These are phyloP conservation scores for Pelodytes ibericus DNA, from an alignment of 2,797 vertebrate genomes.

Conservation along the genomic window DNA sequence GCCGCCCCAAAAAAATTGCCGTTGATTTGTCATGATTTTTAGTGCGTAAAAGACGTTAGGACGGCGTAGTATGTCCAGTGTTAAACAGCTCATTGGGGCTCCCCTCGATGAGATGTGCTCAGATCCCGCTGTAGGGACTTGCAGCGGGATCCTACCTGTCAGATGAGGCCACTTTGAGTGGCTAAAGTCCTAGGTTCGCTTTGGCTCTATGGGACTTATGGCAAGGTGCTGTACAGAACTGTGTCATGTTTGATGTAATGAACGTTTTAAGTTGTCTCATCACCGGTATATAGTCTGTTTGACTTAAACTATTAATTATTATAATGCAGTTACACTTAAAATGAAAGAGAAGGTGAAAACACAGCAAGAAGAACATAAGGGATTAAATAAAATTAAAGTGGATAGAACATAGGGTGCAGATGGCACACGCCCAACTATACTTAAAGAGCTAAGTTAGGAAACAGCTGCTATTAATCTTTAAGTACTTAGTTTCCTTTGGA, in stretches of 20 bases:
- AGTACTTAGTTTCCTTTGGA: background rate
- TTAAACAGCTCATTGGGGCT: too few species aligned
- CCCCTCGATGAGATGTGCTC: too few species aligned
- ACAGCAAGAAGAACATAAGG: background rate
- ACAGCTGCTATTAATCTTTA: background rate
- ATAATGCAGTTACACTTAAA: background rate
- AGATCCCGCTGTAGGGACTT: too few species aligned
- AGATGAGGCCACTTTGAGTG: too few species aligned
- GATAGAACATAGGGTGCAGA: background rate
- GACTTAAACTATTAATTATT: background rate
- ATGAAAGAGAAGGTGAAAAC: background rate
- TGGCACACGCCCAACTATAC: background rate
- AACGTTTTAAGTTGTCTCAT: background rate
- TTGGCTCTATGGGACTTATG: background rate
- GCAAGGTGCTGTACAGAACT: background rate
- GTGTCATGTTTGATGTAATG: background rate
- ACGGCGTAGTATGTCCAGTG: too few species aligned
- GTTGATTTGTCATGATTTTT: too few species aligned
- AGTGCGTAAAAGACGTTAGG: too few species aligned
- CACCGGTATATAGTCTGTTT: background rate
- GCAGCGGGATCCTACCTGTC: too few species aligned
- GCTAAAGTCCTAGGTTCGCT: too few species aligned
- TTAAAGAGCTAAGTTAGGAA: constrained; percentile 2
- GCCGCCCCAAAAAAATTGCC: too few species aligned
- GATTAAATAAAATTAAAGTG: background rate